Evolutionary conservation across 1,140 invertebrate genomes (phyloP), one percentile per base, ranked within the genome.

Genomic region (Zaprionus kolodkinae): DNA sequence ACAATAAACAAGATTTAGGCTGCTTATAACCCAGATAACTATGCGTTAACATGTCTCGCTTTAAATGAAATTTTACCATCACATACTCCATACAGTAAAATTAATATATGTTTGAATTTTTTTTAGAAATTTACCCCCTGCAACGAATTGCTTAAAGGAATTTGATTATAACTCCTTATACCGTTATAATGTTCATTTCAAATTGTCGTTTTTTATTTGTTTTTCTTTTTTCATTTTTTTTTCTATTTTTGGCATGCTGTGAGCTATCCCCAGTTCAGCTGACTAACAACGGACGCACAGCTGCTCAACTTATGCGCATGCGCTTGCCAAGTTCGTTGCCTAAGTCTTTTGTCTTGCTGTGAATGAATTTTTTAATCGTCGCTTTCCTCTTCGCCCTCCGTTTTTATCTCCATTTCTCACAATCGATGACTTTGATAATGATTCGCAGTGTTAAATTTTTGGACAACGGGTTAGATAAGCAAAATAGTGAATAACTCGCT

Each of bases 261-360:
- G 54, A 38, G 13, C 38, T 11, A 40, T 13, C 4, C 38, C 38
- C 38, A 40, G 13, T 11, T 9, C 11, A 12, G 13, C 35, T 38
- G 38, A 68, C 59, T 40, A 35, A 48, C 38, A 57, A 57, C 63
- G 40, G 12, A 12, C 9, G 17, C n/a, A 12, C n/a, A 63, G 17
- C 66, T 62, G 45, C 9, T 33, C 11, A 65, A 65, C 43, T 75
- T 71, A 50, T 54, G 55, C 50, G 55, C 50, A 15, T 56, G 40
- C 64, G 63, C 9, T 27, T 45, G 66, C 52, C 76, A 81, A 88
- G 84, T 88, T 88, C 69, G 84, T 84, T 88, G 78, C 84, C 76
- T 81, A 89, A 88, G 79, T 86, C 79, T 82, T 90, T 90, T 86
- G 81, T 86, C 81, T 72, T 65, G 61, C 36, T 43, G 55, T 75